These are phyloP conservation scores for Saguinus imperator DNA, from an alignment of 2,113 vertebrate species.

Conservation along the genomic window DNA sequence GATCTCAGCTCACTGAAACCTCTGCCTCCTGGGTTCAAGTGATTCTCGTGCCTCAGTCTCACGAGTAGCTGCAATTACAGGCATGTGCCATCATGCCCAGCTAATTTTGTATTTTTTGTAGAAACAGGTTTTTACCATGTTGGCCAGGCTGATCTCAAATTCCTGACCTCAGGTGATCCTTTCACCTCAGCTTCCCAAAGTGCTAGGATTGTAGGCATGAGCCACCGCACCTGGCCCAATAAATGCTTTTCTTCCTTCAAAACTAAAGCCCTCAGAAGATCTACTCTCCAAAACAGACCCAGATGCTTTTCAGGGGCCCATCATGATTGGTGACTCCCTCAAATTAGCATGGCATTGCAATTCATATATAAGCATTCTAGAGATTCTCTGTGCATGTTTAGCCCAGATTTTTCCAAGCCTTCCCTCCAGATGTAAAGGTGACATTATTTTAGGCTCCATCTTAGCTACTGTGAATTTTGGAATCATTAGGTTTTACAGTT, in stretches of 20 bases:
- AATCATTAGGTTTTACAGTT: conserved; percentile 19
- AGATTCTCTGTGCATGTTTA: background rate
- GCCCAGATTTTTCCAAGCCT: background rate
- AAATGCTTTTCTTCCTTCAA: background rate
- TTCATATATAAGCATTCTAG: background rate
- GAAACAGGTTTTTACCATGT: no score
- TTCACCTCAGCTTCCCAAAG: no score
- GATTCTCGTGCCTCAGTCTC: no score
- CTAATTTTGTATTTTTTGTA: no score
- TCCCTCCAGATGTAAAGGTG: background rate
- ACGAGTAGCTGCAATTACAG: no score
- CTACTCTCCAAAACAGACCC: background rate
- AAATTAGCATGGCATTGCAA: background rate
- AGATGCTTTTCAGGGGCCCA: background rate
- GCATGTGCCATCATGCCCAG: no score
- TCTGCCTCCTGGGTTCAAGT: no score
- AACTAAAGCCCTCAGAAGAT: background rate
- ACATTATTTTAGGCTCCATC: background rate
- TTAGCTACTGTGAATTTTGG: conserved; percentile 20
- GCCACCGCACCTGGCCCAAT: background rate
- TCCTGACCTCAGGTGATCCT: no score
- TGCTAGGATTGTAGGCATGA: no score
- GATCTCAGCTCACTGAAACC: no score
- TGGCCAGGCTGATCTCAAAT: no score
- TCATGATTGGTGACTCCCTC: background rate